A percentile compares a stretch with the other conserved stretches of the same genome.
Evolutionary conservation across 2,113 vertebrate species (phyloP).

Genomic region (Cromileptes altivelis): DNA sequence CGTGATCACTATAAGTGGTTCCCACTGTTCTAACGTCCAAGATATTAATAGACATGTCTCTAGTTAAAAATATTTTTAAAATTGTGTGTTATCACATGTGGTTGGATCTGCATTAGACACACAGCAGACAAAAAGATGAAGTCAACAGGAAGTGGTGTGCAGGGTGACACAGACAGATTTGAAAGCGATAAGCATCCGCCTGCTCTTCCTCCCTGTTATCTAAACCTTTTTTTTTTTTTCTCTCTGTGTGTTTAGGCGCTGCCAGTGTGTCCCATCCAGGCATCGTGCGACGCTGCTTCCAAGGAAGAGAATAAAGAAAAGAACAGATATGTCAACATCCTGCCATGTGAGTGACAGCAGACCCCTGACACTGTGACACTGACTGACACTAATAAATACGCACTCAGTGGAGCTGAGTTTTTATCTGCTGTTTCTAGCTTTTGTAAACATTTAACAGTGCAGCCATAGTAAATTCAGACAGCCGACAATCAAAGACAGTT

Average conservation of each 20-base stretch:
- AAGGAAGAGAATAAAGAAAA: constrained; percentile 99
- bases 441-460: not conserved
- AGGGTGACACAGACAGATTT: not conserved
- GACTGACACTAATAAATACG: constrained; percentile 4
- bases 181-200: not conserved
- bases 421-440: not conserved
- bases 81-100: not conserved
- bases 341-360: constrained; percentile 90
- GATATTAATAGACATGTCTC: too few species aligned
- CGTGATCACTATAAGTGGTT: too few species aligned
- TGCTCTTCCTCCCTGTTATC: not conserved
- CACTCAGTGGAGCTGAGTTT: not conserved
- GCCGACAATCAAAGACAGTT: not conserved
- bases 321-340: constrained; percentile 98
- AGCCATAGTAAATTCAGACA: not conserved
- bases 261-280: constrained; percentile 96
- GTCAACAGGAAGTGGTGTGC: not conserved
- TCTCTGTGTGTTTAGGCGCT: constrained; percentile 86
- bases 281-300: constrained; percentile 96
- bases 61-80: too few species aligned
- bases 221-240: not conserved
- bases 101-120: not conserved
- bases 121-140: not conserved
- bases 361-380: not conserved
- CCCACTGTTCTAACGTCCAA: too few species aligned